Evolutionary conservation across 2,113 vertebrate species (phyloP), one percentile per base, ranked within the genome.

Genomic region (Plotosus lineatus): DNA sequence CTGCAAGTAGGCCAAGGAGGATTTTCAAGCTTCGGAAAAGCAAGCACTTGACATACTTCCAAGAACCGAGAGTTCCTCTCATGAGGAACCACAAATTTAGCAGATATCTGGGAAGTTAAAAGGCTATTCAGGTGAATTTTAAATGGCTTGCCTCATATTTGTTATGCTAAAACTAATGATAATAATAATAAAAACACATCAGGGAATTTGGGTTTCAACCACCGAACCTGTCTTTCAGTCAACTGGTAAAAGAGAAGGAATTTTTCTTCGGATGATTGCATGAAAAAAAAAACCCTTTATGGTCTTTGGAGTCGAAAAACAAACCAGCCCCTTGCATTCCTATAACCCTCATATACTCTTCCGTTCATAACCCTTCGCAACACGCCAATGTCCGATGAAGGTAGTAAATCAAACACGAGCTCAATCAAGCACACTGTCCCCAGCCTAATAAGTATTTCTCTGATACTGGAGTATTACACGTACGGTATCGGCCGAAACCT

Each of bases 251-350:
- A 85, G 65, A 85, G 80, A 83, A 85, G 80, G 82, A 26, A 28
- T 0, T 28, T 36, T 61, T 73, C 72, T 56, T 73, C 56, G 40
- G 84, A 89, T n/a, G n/a, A 87, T 82, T 40, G 81, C 80, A 58
- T 53, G 86, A 85, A 87, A 90, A 85, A 84, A 72, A 89, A 79
- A 77, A 80, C 50, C 68, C 87, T 84, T 86, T 83, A 19, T n/a
- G 42, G 6, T 63, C 23, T 17, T 17, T 1, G 28, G 26, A 31
- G 17, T 38, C 21, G 68, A 55, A 78, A 82, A 82, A 81, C 66
- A 10, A 23, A 72, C 19, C 0, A 68, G 82, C 77, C 84, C 53
- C 78, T 83, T 75, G 78, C 60, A 58, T 65, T 84, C 58, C 31
- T 77, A 81, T 68, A 84, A 79, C 85, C 84, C 84, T 58, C 66